Conservation (phyloP, 1,140 invertebrate genomes). For the Chironomus tepperi region DNA sequence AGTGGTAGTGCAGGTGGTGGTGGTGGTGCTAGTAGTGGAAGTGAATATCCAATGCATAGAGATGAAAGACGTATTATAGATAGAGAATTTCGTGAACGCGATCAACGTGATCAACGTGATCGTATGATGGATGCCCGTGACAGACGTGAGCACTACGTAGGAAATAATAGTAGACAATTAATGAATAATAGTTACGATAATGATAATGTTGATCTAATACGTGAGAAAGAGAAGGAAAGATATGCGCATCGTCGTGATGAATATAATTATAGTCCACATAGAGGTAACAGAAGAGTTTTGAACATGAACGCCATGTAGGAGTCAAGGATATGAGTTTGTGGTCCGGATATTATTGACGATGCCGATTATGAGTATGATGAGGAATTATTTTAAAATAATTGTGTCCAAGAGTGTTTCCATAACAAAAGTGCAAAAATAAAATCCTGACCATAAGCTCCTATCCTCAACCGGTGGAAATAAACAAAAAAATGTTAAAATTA, state of each 20-base stretch:
- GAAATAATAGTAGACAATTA: neutral
- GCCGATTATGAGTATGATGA: constrained; percentile 19
- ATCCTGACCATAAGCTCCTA: neutral
- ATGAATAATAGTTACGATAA: constrained; percentile 32
- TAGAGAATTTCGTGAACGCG: constrained; percentile 34
- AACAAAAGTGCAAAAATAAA: neutral
- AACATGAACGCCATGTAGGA: constrained; percentile 42
- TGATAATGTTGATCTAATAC: constrained; percentile 30
- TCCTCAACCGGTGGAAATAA: neutral
- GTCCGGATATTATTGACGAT: constrained; percentile 31
- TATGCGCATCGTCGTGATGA: constrained; percentile 27
- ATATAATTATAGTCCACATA: constrained; percentile 37
- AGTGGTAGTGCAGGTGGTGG: constrained; percentile 34
- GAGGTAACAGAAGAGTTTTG: constrained; percentile 41
- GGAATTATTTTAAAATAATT: constrained; percentile 10
- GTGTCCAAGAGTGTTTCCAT: neutral
- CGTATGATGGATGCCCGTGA: neutral
- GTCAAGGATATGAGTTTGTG: constrained; percentile 42
- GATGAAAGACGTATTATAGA: constrained; percentile 27
- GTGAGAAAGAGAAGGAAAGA: constrained; percentile 26
- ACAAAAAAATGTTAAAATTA: neutral
- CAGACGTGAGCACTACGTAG: constrained; percentile 25
- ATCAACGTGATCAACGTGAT: constrained; percentile 28
- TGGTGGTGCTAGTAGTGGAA: constrained; percentile 29
- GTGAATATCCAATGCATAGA: constrained; percentile 27